Base-by-base conservation (phyloP, 2,888 invertebrate species). In the Drosophila diplacantha region DNA sequence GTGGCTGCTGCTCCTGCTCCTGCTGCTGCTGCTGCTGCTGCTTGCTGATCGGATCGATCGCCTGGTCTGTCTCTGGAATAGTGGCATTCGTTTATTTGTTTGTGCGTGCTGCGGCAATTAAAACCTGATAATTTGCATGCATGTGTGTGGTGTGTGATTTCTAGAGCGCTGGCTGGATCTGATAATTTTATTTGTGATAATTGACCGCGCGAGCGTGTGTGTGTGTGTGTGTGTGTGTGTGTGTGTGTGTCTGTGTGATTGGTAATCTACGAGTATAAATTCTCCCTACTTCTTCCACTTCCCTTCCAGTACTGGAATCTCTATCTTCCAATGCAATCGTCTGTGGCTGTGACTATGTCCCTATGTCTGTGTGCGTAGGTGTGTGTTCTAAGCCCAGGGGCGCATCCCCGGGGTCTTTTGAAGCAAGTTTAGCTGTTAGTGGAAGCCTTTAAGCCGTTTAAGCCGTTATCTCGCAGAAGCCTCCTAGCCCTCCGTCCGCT, bases 81-180 rank as follows among this genome's bases (percentile, higher is more conserved):
- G 57, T 83, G 51, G 43, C 71, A 57, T 65, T 61, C 43, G 75
- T 61, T 76, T 83, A 76, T 70, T 77, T 63, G 38, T 49, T 46
- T 49, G 55, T 63, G 63, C 49, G 52, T 65, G 61, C 49, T 71
- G 61, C 66, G 62, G 58, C 73, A 83, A 83, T 78, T 72, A 79
- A 78, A 79, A 73, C 59, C 60, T 77, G 76, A 83, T 77, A 79
- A 77, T 77, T 75, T 66, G 81, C 68, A 66, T 83, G 73, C 70
- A 71, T 71, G 67, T 63, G 53, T 75, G 39, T 60, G 57, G 44
- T 56, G 69, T 61, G 44, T 56, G 60, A 55, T 58, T 55, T 37
- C 47, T 35, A 29, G 22, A 54, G 46, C 61, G 31, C 46, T 47
- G 73, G 69, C 62, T 49, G 52, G 51, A 69, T 66, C 51, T 66